These are phyloP conservation scores for Drosophila kuntzei DNA, from an alignment of 2,888 invertebrate genomes.

Conservation along the genomic window DNA sequence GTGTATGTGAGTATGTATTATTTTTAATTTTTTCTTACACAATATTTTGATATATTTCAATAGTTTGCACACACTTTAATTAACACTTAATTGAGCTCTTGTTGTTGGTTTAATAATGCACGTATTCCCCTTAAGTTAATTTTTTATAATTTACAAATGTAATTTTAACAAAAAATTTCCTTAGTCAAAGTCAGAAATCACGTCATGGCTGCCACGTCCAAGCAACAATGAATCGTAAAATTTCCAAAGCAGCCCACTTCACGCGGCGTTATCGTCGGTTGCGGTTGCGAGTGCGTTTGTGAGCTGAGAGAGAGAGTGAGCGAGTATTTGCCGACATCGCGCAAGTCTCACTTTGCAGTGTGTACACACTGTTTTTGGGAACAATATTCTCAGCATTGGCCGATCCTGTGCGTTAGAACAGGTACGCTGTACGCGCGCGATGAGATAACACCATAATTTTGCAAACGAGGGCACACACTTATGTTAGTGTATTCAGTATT, in stretches of 20 bases:
- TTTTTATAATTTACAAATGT: conserved; percentile 77
- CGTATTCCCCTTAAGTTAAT: conserved; percentile 73
- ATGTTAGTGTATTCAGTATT: conserved; percentile 34
- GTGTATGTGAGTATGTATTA: conserved; percentile 40
- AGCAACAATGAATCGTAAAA: conserved; percentile 85
- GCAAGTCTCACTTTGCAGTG: conserved; percentile 44
- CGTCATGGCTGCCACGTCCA: conserved; percentile 86
- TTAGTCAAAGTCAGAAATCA: conserved; percentile 84
- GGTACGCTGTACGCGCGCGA: conserved; percentile 23
- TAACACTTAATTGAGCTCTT: conserved; percentile 71
- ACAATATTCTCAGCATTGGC: conserved; percentile 10
- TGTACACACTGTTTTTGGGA: conserved; percentile 49
- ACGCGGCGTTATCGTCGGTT: conserved; percentile 65
- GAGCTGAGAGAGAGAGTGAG: conserved; percentile 48
- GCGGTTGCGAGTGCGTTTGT: conserved; percentile 65
- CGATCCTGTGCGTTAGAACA: conserved; percentile 33
- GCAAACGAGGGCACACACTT: conserved; percentile 35
- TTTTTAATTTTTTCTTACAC: conserved; percentile 69
- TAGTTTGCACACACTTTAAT: conserved; percentile 70
- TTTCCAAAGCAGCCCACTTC: conserved; percentile 74
- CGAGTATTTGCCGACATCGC: conserved; percentile 37
- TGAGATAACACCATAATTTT: conserved; percentile 19
- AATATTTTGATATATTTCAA: conserved; percentile 62
- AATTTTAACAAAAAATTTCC: conserved; percentile 76
- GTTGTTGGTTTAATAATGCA: conserved; percentile 70